Evolutionary conservation across 2,797 vertebrate species (phyloP).

Genomic region (Pampus argenteus): DNA sequence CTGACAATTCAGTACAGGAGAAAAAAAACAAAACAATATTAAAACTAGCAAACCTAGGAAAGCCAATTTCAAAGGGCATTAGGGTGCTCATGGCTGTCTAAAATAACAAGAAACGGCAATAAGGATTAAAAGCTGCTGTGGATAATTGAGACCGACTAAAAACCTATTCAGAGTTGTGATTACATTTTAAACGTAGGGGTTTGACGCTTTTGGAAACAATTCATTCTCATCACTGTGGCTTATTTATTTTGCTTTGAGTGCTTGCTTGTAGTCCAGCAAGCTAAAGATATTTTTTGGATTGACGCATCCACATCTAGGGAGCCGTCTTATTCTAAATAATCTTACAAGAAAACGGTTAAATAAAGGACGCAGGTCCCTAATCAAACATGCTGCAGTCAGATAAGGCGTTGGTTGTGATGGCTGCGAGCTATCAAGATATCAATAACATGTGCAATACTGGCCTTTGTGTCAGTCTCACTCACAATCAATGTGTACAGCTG

Average conservation of each 20-base stretch:
- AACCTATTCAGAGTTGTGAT: conserved; percentile 26
- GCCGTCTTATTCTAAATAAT: conserved; percentile 3
- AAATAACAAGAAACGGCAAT: conserved; percentile 20
- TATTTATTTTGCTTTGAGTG: neutral
- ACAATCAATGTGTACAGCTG: neutral
- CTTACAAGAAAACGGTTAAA: conserved; percentile 9
- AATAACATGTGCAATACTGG: too few relatives aligned
- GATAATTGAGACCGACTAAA: conserved; percentile 28
- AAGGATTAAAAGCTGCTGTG: conserved; percentile 15
- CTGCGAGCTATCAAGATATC: too few relatives aligned
- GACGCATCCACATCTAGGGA: neutral
- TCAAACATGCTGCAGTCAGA: conserved; percentile 9
- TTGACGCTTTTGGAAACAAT: conserved; percentile 10
- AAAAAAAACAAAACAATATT: conserved; percentile 22
- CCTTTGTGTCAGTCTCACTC: too few relatives aligned
- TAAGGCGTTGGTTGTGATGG: conserved; percentile 32
- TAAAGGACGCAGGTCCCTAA: conserved; percentile 15
- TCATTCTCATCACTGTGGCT: conserved; percentile 4
- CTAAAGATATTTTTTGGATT: neutral
- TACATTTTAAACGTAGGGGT: conserved; percentile 42
- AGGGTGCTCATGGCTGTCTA: conserved; percentile 35
- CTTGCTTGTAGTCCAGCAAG: neutral
- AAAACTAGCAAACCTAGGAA: conserved; percentile 24
- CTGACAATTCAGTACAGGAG: conserved; percentile 31
- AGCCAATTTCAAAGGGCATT: conserved; percentile 34